Conservation (phyloP, 2,888 invertebrate species). For the Fragum fragum region DNA sequence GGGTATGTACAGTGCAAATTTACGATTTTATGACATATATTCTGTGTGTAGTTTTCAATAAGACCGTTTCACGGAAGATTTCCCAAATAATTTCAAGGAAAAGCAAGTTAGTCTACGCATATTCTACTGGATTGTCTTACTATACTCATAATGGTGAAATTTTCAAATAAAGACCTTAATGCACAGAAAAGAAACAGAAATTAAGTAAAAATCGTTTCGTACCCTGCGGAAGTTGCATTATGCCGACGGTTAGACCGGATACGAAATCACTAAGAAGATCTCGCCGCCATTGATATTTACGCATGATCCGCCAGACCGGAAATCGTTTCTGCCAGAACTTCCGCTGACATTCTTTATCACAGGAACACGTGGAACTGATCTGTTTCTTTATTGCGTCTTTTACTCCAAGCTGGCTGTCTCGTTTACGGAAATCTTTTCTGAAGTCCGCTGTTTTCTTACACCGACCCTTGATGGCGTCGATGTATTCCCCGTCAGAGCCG, state of each 20-base stretch:
- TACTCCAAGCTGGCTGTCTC: conserved; percentile 37
- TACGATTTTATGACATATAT: too few species aligned
- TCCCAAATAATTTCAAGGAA: too few species aligned
- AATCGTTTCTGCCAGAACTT: conserved; percentile 60
- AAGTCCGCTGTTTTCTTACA: conserved; percentile 63
- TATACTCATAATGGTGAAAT: too few species aligned
- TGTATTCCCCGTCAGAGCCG: conserved; percentile 54
- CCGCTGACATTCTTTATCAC: conserved; percentile 50
- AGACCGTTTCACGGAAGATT: too few species aligned
- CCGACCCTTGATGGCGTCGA: conserved; percentile 50
- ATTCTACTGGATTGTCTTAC: too few species aligned
- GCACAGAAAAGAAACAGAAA: too few species aligned
- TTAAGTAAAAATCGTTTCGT: too few species aligned
- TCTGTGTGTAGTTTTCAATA: too few species aligned
- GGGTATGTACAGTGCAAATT: too few species aligned
- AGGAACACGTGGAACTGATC: conserved; percentile 43
- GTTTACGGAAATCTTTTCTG: conserved; percentile 42
- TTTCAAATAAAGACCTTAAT: too few species aligned
- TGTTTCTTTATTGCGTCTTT: conserved; percentile 31
- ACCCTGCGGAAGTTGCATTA: conserved; percentile 87
- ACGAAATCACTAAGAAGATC: conserved; percentile 92
- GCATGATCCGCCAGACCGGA: conserved; percentile 70
- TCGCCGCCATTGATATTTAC: conserved; percentile 80
- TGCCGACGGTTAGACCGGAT: conserved; percentile 94
- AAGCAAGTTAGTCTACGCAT: too few species aligned